Evolutionary conservation across 2,888 invertebrate genomes (phyloP), one percentile per base, ranked within the genome.

Genomic region (Mythimna albipuncta): DNA sequence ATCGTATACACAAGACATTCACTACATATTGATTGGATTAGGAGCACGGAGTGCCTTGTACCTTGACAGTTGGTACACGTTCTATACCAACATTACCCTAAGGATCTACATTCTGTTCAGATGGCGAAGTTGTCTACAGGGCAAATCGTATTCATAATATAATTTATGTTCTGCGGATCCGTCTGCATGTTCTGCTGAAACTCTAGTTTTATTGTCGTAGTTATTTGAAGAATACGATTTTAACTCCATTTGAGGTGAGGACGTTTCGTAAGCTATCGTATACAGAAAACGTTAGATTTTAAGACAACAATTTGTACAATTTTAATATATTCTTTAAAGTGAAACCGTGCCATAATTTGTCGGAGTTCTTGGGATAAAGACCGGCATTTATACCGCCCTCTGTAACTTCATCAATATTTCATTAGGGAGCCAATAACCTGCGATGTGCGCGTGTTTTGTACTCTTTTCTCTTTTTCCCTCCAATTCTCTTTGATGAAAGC

Each of bases 361-460:
- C 68, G 63, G 44, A 47, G 61, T 26, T 69, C 50, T 54, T 57
- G 50, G 61, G 35, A 69, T 73, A 82, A 77, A 80, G 70, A 66
- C 67, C 52, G 64, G 65, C 69, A 72, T 81, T 73, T 84, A 81
- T 83, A 77, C 73, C 70, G 72, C 72, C 72, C 79, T 65, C 66
- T 59, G 79, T 76, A 82, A 84, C 89, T 90, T 92, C 92, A 93
- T 93, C 91, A 92, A 93, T 93, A 91, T 92, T 93, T 92, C 91
- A 93, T 92, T 88, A 87, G 87, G 82, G 74, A 87, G 85, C 88
- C 91, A 91, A 92, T 91, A 91, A 89, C 85, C 89, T 85, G 85
- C 82, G 82, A 77, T 68, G 73, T 68, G 81, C 75, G 72, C 78
- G 62, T 81, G 78, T 84, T 85, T 86, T 86, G 52, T 86, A 81